phyloP scores from a whole-genome alignment of 1,140 invertebrate genomes.

The Lasioglossum albipes region DNA sequence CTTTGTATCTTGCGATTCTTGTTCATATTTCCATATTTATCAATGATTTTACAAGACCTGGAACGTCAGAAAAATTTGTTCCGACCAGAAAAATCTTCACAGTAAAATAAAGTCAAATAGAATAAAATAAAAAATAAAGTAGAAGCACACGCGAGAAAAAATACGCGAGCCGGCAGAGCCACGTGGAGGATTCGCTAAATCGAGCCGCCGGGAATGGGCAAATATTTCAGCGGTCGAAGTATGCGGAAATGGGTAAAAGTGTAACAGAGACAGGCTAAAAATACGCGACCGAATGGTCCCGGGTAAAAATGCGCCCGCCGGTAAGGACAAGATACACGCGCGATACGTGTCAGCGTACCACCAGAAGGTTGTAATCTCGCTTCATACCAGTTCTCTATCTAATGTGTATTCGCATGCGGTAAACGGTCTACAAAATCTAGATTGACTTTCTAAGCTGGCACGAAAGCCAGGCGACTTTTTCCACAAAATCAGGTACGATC shows the following conservation, averaged over 20 bases:
- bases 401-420: conserved; percentile 43
- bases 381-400: conserved; percentile 39
- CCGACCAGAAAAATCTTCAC: too few species aligned
- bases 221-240: not conserved
- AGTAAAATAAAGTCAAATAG: too few species aligned
- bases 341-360: conserved; percentile 22
- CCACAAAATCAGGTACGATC: conserved; percentile 57
- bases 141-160: too few species aligned
- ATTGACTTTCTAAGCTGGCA: conserved; percentile 74
- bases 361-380: conserved; percentile 38
- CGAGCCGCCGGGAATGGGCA: not conserved
- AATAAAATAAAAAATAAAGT: too few species aligned
- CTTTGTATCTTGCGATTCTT: too few species aligned
- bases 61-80: too few species aligned
- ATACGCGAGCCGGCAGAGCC: too few species aligned
- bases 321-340: conserved; percentile 29
- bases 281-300: not conserved
- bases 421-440: conserved; percentile 60
- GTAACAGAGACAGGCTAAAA: not conserved
- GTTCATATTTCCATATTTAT: too few species aligned
- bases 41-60: too few species aligned
- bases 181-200: too few species aligned
- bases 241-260: not conserved
- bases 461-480: conserved; percentile 61
- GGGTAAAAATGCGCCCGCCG: conserved; percentile 7